A percentile compares a stretch with the other conserved stretches of the same genome.
phyloP scores from a whole-genome alignment of 2,113 vertebrate species.

The Oncorhynchus gorbuscha region DNA sequence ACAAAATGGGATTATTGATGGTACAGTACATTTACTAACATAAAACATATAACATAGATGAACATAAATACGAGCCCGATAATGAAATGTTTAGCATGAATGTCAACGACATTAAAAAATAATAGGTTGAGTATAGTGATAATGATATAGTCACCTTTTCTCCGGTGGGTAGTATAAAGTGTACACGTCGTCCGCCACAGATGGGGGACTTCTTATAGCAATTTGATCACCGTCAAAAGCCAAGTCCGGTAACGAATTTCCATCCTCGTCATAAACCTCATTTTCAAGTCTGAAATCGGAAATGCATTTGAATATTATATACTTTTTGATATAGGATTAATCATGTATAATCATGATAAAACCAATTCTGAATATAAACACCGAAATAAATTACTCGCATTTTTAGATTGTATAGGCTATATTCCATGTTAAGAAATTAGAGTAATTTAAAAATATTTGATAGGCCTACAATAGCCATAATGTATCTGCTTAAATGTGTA shows the following conservation, averaged over 20 bases:
- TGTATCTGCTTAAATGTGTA: too few species aligned
- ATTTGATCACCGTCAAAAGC: slow-evolving; percentile 82
- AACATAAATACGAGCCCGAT: slow-evolving; percentile 51
- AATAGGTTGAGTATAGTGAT: background rate
- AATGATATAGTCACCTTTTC: slow-evolving; percentile 78
- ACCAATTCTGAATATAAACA: too few species aligned
- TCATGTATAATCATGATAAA: background rate
- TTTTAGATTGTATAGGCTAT: too few species aligned
- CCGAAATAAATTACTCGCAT: too few species aligned
- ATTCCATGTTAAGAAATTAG: too few species aligned
- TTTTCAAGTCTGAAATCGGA: slow-evolving; percentile 81
- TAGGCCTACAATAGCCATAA: too few species aligned
- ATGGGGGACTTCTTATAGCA: slow-evolving; percentile 78
- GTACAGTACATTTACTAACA: slow-evolving; percentile 48
- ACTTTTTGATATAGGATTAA: background rate
- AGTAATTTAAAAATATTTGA: background rate
- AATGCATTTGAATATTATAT: slow-evolving; percentile 18
- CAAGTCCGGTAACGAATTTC: slow-evolving; percentile 82
- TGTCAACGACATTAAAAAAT: slow-evolving; percentile 18
- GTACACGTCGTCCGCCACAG: slow-evolving; percentile 79
- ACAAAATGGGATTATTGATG: slow-evolving; percentile 39
- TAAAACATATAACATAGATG: slow-evolving; percentile 44
- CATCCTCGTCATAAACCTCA: slow-evolving; percentile 86
- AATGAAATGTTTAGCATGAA: slow-evolving; percentile 53
- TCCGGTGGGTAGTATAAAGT: slow-evolving; percentile 81